These are phyloP conservation scores for Antechinus flavipes DNA, from an alignment of 2,113 vertebrate species.

Conservation along the genomic window DNA sequence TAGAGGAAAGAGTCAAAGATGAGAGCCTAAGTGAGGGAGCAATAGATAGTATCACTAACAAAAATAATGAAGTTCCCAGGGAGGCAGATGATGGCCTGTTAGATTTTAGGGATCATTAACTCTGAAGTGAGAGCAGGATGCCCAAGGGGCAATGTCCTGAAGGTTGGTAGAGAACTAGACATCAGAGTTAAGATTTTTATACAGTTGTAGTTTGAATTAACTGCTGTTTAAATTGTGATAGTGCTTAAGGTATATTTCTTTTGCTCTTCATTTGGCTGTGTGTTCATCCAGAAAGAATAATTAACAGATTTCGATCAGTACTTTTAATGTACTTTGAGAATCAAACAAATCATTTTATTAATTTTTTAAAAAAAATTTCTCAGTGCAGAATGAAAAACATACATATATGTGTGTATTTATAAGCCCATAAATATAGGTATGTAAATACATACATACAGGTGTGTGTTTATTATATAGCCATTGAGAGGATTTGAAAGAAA, in stretches of 20 bases:
- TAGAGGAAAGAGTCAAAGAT: background rate
- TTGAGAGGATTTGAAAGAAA: background rate
- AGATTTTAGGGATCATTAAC: background rate
- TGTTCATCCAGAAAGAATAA: background rate
- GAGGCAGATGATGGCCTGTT: background rate
- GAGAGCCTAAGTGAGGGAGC: background rate
- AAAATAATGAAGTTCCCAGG: background rate
- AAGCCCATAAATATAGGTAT: too few relatives aligned
- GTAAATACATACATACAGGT: too few relatives aligned
- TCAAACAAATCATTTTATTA: background rate
- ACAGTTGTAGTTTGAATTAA: background rate
- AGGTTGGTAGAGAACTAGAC: background rate
- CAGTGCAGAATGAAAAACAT: background rate
- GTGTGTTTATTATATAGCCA: too few relatives aligned
- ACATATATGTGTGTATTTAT: too few relatives aligned
- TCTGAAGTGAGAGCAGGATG: background rate
- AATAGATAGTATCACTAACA: background rate
- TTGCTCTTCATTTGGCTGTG: background rate
- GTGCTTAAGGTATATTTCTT: background rate
- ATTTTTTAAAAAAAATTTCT: background rate
- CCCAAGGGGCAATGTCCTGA: background rate
- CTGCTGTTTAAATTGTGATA: background rate
- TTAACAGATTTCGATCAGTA: background rate
- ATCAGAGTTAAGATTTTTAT: background rate
- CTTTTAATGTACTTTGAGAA: background rate